Evolutionary conservation across 1,140 invertebrate species (phyloP).

Genomic region (Schlechtendalia chinensis): DNA sequence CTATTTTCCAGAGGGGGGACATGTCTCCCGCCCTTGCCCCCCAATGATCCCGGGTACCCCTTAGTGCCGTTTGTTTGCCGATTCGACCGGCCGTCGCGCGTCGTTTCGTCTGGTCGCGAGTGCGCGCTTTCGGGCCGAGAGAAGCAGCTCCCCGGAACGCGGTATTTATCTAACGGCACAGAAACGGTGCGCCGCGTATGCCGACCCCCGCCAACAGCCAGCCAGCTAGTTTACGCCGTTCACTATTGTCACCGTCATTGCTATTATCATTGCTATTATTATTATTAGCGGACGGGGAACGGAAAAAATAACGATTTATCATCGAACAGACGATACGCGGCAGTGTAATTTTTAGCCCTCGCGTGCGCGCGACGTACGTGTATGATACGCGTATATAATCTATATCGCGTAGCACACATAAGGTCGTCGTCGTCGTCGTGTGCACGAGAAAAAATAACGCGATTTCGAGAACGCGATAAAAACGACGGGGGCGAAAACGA

Average conservation of each 20-base stretch:
- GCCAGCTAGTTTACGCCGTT: no score
- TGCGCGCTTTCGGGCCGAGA: background rate
- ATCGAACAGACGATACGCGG: background rate
- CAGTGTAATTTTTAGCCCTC: slow-evolving; percentile 41
- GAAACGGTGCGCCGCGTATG: slow-evolving; percentile 38
- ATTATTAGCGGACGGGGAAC: background rate
- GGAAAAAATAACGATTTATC: slow-evolving; percentile 47
- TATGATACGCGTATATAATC: no score
- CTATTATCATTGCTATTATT: no score
- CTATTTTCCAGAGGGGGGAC: no score
- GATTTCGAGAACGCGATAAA: background rate
- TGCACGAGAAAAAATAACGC: background rate
- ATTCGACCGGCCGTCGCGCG: background rate
- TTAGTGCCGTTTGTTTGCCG: no score
- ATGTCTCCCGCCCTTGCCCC: no score
- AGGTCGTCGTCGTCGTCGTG: no score
- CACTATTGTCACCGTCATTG: slow-evolving; percentile 47
- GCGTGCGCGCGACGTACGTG: background rate
- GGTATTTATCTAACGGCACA: slow-evolving; percentile 47
- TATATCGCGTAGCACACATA: no score
- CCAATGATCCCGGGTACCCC: no score
- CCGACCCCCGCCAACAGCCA: slow-evolving; percentile 44
- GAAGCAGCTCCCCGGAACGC: background rate
- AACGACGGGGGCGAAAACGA: no score
- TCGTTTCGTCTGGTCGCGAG: no score